Evolutionary conservation across 2,113 vertebrate genomes (phyloP).

Genomic region (Syngnathoides biaculeatus): DNA sequence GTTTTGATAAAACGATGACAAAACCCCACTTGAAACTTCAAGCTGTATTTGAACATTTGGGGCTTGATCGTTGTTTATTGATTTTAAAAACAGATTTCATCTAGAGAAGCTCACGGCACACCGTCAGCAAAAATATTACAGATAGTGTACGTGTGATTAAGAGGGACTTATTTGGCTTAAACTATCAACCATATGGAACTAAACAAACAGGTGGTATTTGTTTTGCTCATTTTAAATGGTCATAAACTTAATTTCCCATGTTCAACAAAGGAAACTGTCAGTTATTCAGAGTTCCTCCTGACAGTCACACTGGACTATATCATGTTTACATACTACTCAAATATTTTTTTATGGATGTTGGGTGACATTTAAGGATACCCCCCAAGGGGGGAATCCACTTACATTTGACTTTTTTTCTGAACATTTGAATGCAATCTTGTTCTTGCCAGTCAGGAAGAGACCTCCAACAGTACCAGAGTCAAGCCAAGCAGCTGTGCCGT

Average conservation of each 20-base stretch:
- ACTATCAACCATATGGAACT: neutral
- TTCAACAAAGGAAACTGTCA: neutral
- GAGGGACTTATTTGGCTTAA: neutral
- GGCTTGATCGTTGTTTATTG: no score
- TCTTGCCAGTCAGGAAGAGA: constrained; percentile 84
- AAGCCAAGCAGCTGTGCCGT: constrained; percentile 93
- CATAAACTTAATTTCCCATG: neutral
- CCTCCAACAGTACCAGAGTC: constrained; percentile 93
- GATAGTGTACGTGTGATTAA: neutral
- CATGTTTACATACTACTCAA: no score
- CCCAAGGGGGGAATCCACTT: neutral
- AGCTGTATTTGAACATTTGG: neutral
- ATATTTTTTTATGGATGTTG: no score
- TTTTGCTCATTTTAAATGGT: neutral
- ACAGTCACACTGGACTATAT: neutral
- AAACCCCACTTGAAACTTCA: neutral
- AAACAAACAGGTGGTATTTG: neutral
- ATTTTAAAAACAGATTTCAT: no score
- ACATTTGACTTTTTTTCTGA: neutral
- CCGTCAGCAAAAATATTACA: neutral
- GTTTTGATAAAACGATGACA: neutral
- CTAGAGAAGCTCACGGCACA: no score
- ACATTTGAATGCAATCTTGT: neutral
- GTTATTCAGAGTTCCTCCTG: neutral
- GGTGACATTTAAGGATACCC: neutral